Evolutionary conservation across 2,888 invertebrate species (phyloP).

Genomic region (Drosophila longiperda): DNA sequence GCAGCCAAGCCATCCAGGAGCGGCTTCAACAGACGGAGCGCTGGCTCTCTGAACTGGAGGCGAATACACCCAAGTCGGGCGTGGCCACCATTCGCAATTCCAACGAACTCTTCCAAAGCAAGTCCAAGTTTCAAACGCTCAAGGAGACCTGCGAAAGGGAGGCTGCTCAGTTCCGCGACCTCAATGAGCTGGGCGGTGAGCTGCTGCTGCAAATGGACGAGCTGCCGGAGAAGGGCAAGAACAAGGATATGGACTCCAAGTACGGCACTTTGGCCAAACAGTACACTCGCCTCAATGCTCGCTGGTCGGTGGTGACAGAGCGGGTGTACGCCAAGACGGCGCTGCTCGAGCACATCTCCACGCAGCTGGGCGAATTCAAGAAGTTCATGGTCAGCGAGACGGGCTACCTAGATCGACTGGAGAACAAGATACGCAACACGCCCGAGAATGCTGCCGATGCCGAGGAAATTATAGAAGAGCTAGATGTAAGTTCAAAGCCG

Average conservation of each 20-base stretch:
- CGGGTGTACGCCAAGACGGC: constrained; percentile 89
- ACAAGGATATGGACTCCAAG: constrained; percentile 79
- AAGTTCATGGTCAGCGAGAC: constrained; percentile 90
- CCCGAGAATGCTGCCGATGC: constrained; percentile 91
- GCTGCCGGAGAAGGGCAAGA: constrained; percentile 57
- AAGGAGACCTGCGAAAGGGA: constrained; percentile 90
- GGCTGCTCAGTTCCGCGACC: constrained; percentile 88
- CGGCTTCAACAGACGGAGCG: constrained; percentile 84
- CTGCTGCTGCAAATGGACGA: constrained; percentile 87
- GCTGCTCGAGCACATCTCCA: constrained; percentile 90
- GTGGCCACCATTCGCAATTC: constrained; percentile 88
- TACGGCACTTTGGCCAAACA: constrained; percentile 88
- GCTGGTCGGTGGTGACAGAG: constrained; percentile 90
- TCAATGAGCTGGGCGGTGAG: constrained; percentile 90
- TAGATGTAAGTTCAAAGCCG: constrained; percentile 88
- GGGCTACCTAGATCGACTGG: constrained; percentile 92
- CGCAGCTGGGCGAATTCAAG: constrained; percentile 91
- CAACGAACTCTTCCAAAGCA: constrained; percentile 90
- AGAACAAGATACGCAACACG: constrained; percentile 90
- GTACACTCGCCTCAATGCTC: constrained; percentile 89
- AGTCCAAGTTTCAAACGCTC: constrained; percentile 89
- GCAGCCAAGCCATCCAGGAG: constrained; percentile 81
- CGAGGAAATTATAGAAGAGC: constrained; percentile 95
- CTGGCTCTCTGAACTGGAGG: constrained; percentile 89
- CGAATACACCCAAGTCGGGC: constrained; percentile 87